Evolutionary conservation across 2,888 invertebrate genomes (phyloP), one percentile per base, ranked within the genome.

Genomic region (Ptychoptera contaminata): DNA sequence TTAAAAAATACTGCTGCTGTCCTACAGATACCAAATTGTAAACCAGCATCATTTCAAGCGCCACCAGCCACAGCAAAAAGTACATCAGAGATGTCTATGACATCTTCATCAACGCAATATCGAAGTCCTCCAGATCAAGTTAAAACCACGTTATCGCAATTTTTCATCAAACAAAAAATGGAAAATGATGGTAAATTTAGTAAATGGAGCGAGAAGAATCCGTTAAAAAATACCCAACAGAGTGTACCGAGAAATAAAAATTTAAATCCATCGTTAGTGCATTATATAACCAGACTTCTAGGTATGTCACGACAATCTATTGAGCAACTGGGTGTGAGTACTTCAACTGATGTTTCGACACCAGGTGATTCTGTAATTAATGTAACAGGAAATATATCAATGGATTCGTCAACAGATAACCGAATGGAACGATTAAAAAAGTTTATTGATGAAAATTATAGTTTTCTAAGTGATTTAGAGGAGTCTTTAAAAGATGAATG

Each of bases 281-380:
- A 61, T 8, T 71, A 71, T 50, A 66, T 74, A 2, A 62, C 67
- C 44, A 65, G 68, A 49, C 55, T 74, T 35, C 53, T 74, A 15
- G 59, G 59, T n/a, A 71, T 74, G 73, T 68, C 70, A 0, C 63
- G 66, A 30, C 56, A 53, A 9, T 66, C 65, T 45, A 56, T 74
- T n/a, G 67, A 70, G 11, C 62, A 69, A 10, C 54, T 73, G 14
- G 60, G 60, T 1, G 65, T 69, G 0, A 66, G 66, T 50, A 63
- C 65, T 1, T 56, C 57, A 1, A 68, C 71, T 23, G 67, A 67
- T 1, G 58, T 71, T 14, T 56, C 65, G 16, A 72, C 72, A 1
- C 72, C 73, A 0, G 53, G 60, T 9, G 61, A 62, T 2, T 72
- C 71, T 2, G 52, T 72, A 3, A 56, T 73, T 1, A 65, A 71